phyloP scores from a whole-genome alignment of 2,113 vertebrate species.

The Colius striatus region DNA sequence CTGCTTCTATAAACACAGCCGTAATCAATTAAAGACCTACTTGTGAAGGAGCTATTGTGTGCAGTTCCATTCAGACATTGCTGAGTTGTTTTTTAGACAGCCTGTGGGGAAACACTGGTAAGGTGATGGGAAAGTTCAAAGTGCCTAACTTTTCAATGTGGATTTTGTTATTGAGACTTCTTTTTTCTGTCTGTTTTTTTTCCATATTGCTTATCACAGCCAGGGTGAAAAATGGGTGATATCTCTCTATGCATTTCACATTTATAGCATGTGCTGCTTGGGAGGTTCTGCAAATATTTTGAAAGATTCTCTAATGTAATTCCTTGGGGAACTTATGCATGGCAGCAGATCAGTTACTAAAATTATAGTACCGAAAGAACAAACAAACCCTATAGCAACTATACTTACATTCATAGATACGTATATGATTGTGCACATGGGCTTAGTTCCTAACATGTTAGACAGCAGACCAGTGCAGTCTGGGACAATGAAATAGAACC shows the following conservation, averaged over 20 bases:
- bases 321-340: neutral
- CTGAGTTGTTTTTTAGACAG: conserved; percentile 73
- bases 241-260: neutral
- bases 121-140: conserved; percentile 81
- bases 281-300: conserved; percentile 19
- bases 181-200: neutral
- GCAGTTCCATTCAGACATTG: conserved; percentile 69
- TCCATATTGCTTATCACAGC: conserved; percentile 26
- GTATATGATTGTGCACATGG: neutral
- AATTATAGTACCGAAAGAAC: neutral
- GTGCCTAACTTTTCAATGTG: conserved; percentile 69
- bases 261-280: neutral
- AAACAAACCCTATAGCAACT: neutral
- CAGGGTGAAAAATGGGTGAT: neutral
- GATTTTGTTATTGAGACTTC: conserved; percentile 68
- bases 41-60: conserved; percentile 82
- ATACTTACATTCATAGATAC: too few relatives aligned
- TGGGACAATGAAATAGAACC: neutral
- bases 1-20: conserved; percentile 84
- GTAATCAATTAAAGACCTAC: conserved; percentile 80
- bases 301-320: neutral
- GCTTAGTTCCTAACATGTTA: neutral
- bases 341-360: neutral
- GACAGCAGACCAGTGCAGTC: neutral
- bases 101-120: conserved; percentile 70